phyloP scores from a whole-genome alignment of 1,140 invertebrate species.

The Brachionus rubens region DNA sequence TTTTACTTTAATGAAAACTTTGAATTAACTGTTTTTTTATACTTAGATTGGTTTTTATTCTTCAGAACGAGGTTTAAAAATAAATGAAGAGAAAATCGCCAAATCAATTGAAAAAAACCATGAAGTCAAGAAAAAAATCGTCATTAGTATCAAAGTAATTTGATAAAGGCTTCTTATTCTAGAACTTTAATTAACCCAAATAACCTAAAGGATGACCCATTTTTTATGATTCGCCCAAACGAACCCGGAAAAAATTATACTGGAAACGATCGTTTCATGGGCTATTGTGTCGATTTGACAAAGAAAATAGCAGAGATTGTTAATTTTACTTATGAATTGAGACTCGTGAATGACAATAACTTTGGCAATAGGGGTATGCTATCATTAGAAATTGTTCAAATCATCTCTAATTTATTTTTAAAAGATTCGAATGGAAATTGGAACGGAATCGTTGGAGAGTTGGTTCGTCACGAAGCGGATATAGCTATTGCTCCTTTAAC shows the following conservation, averaged over 20 bases:
- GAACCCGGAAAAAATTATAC: constrained; percentile 17
- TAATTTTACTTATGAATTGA: constrained; percentile 41
- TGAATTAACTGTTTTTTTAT: background rate
- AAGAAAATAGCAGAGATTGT: constrained; percentile 33
- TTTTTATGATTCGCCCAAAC: constrained; percentile 34
- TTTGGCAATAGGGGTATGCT: constrained; percentile 27
- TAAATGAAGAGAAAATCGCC: constrained; percentile 10
- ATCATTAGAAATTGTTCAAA: background rate
- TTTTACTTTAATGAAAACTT: background rate
- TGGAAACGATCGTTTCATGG: constrained; percentile 31
- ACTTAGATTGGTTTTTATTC: constrained; percentile 34
- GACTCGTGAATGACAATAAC: constrained; percentile 20
- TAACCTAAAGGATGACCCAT: constrained; percentile 27
- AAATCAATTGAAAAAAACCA: background rate
- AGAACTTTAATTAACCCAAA: background rate
- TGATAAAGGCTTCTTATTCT: no score
- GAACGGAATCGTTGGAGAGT: constrained; percentile 52
- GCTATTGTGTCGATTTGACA: constrained; percentile 39
- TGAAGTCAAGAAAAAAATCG: constrained; percentile 10
- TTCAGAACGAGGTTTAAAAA: background rate
- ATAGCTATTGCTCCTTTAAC: constrained; percentile 52
- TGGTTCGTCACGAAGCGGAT: constrained; percentile 51
- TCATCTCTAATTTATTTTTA: background rate
- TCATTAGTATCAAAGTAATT: constrained; percentile 30
- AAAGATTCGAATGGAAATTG: constrained; percentile 46